Base-by-base conservation (phyloP, 2,888 invertebrate genomes). In the Julus scandinavius region DNA sequence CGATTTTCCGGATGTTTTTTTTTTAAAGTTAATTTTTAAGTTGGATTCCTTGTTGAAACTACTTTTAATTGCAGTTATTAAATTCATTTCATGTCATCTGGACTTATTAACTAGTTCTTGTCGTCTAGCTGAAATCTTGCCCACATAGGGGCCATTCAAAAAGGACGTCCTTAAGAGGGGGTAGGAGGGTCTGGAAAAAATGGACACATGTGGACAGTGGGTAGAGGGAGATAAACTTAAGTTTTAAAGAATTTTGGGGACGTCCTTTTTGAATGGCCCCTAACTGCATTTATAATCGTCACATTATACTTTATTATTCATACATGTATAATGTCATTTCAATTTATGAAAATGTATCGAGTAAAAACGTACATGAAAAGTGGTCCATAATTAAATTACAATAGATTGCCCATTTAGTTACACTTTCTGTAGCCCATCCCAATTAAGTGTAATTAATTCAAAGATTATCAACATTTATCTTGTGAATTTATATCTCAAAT, bases 21-120 rank as follows among this genome's bases (percentile, higher is more conserved):
- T n/a, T n/a, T n/a, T n/a, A 11, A 9, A 72, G 72, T 29, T 72
- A 72, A 29, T 72, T 72, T 72, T 72, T 20, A 2, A 72, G 72
- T 72, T 72, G 72, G 72, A 72, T 72, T 72, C 72, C 72, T 17
- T 72, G 72, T 72, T 72, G 29, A 20, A 4, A 72, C 29, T 72
- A 2, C 11, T 11, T 20, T 72, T 29, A 29, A 29, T 72, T 17
- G 72, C 72, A 5, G 7, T 11, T 72, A 29, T 72, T 72, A 72
- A 72, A 72, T 29, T 72, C 5, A 29, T 72, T 72, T 58, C 4
- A 58, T 58, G 17, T 58, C 58, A 58, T 58, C 17, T 72, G 72
- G 72, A 72, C 72, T 20, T 7, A 29, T 72, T 20, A 72, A 29
- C 29, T 72, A 72, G 63, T 20, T 72, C 7, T 29, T 72, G 72